Evolutionary conservation across 2,113 vertebrate species (phyloP), one percentile per base, ranked within the genome.

Genomic region (Etia nguti): DNA sequence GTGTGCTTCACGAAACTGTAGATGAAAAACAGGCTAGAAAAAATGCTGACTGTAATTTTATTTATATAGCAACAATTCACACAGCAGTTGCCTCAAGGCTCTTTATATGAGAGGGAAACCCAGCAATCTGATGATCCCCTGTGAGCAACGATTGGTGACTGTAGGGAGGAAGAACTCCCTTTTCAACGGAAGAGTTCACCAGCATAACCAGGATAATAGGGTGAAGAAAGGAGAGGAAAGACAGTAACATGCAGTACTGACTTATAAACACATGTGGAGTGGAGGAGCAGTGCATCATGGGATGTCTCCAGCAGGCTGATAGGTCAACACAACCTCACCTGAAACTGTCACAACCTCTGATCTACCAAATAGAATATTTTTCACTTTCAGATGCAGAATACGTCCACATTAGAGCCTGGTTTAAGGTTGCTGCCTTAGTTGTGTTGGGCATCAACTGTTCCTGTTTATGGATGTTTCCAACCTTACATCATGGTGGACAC

Each of bases 181-280:
- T 29, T 18, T 26, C 0, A 48, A 18, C 2, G 0, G 68, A 48
- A 75, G 46, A 0, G 68, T 18, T 48, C 41, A 18, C 41, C 59
- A 20, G 18, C 59, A 36, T 15, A 57, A 57, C 12, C 60, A 65
- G 60, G 34, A 22, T 22, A 38, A 38, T 65, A 13, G 20, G 60
- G 20, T 2, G 5, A 70, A 70, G 6, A 70, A 24, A 9, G 36
- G 0, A 73, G 1, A 73, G 13, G 24, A 46, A 46, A 73, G 5
- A 46, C 22, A 3, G 5, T 73, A 13, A 18, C 41, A 29, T 48
- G 22, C 41, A 73, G 22, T 73, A 46, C 22, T 73, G 41, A 46
- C 41, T 73, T 48, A 18, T 11, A 11, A 62, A 36, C 59, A 62
- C 59, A 36, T 36, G 59, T 6, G 15, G 9, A 46, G 26, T 3